phyloP scores from a whole-genome alignment of 2,113 vertebrate genomes.

The Daphoenositta chrysoptera region DNA sequence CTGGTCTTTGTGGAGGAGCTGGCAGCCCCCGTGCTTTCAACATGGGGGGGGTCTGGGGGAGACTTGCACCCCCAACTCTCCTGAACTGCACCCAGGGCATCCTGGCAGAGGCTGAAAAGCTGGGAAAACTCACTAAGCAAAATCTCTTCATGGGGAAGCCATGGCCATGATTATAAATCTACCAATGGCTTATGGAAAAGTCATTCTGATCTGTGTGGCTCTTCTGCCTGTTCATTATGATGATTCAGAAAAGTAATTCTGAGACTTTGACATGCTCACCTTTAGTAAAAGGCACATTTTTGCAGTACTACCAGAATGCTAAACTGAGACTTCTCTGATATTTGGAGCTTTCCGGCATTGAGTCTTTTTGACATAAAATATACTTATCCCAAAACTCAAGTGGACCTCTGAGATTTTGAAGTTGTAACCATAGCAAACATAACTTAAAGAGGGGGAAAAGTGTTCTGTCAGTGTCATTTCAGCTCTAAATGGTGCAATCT shows the following conservation, averaged over 20 bases:
- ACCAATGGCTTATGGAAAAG: slow-evolving; percentile 29
- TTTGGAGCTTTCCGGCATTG: slow-evolving; percentile 26
- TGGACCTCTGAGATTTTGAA: slow-evolving; percentile 53
- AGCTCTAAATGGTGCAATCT: slow-evolving; percentile 28
- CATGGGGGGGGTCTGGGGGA: fast-evolving
- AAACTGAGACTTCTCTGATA: slow-evolving; percentile 17
- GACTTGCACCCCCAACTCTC: not conserved
- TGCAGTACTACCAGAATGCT: slow-evolving; percentile 4
- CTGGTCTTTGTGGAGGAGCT: not conserved
- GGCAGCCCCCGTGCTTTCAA: not conserved
- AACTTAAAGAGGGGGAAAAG: slow-evolving; percentile 27
- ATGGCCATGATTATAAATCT: not conserved
- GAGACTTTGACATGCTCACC: slow-evolving; percentile 41
- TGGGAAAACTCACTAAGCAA: not conserved
- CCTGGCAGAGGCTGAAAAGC: not conserved
- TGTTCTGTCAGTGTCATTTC: slow-evolving; percentile 45
- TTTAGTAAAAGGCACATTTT: slow-evolving; percentile 54
- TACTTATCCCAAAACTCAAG: slow-evolving; percentile 30
- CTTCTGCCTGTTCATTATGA: not conserved
- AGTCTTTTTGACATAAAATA: slow-evolving; percentile 60
- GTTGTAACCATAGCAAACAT: slow-evolving; percentile 50
- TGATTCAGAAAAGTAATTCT: slow-evolving; percentile 39
- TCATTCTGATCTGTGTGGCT: not conserved
- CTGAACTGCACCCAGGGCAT: not conserved
- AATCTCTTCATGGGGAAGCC: not conserved